Evolutionary conservation across 1,140 invertebrate species (phyloP).

Genomic region (Ceratoteleas bidentatus): DNA sequence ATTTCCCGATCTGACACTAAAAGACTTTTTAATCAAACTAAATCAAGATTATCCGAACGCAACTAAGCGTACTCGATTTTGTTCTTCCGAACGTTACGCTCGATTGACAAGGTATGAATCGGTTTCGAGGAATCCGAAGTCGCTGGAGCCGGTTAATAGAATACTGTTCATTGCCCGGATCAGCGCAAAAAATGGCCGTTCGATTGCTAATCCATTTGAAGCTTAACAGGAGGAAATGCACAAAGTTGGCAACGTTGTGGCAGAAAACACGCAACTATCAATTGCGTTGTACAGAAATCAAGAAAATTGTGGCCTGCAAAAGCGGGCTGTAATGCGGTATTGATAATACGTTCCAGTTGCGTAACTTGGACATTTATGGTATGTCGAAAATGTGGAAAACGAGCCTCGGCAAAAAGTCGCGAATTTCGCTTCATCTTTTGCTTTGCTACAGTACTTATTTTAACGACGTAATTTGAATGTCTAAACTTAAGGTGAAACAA

Average conservation of each 20-base stretch:
- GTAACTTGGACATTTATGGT: slow-evolving; percentile 44
- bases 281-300: slow-evolving; percentile 52
- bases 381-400: slow-evolving; percentile 28
- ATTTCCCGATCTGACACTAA: slow-evolving; percentile 13
- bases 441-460: slow-evolving; percentile 1
- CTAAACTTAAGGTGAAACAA: slow-evolving; percentile 1
- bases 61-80: slow-evolving; percentile 45
- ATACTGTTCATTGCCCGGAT: slow-evolving; percentile 50
- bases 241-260: slow-evolving; percentile 36
- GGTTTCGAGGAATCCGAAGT: slow-evolving; percentile 50
- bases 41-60: slow-evolving; percentile 38
- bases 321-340: slow-evolving; percentile 39
- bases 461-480: slow-evolving; percentile 5
- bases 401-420: slow-evolving; percentile 8
- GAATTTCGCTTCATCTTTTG: slow-evolving; percentile 5
- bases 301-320: slow-evolving; percentile 46
- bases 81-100: slow-evolving; percentile 45
- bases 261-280: slow-evolving; percentile 53
- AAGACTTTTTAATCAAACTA: slow-evolving; percentile 36
- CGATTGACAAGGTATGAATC: slow-evolving; percentile 56
- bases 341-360: slow-evolving; percentile 52
- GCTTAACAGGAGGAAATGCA: slow-evolving; percentile 63
- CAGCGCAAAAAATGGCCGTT: slow-evolving; percentile 48
- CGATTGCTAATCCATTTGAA: slow-evolving; percentile 69
- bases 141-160: slow-evolving; percentile 48